phyloP scores from a whole-genome alignment of 35 echinoderm and acorn worm genomes.

The Acanthaster planci region DNA sequence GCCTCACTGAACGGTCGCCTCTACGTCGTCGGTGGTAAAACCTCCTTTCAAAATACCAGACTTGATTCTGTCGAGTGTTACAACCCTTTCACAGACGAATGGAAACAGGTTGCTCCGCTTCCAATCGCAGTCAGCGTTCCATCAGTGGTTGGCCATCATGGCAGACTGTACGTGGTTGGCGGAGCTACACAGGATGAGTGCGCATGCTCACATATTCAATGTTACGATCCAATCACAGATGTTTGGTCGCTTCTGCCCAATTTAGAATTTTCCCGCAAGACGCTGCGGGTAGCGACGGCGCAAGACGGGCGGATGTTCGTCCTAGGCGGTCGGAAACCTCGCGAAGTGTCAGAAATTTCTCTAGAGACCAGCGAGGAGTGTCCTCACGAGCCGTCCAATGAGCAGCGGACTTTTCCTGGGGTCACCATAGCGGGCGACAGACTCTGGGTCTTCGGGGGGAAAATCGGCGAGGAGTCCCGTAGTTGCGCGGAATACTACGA shows the following conservation, averaged over 20 bases:
- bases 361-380: slow-evolving; percentile 35
- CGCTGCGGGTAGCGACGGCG: slow-evolving; percentile 18
- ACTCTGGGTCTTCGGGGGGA: slow-evolving; percentile 73
- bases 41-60: slow-evolving; percentile 39
- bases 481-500: slow-evolving; percentile 59
- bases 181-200: slow-evolving; percentile 67
- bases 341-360: slow-evolving; percentile 47
- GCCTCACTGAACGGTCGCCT: slow-evolving; percentile 14
- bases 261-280: slow-evolving; percentile 56
- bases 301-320: slow-evolving; percentile 44
- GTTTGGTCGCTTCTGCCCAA: slow-evolving; percentile 48
- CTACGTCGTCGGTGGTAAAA: slow-evolving; percentile 80
- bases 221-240: slow-evolving; percentile 50
- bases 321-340: slow-evolving; percentile 54
- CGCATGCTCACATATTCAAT: slow-evolving; percentile 49
- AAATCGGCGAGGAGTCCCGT: slow-evolving; percentile 43
- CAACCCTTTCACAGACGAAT: slow-evolving; percentile 40
- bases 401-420: slow-evolving; percentile 64
- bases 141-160: slow-evolving; percentile 32
- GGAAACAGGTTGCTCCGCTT: slow-evolving; percentile 44
- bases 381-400: slow-evolving; percentile 26
- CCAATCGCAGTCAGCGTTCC: slow-evolving; percentile 73
- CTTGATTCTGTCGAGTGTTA: slow-evolving; percentile 66
- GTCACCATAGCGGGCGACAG: slow-evolving; percentile 27
- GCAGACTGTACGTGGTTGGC: slow-evolving; percentile 62